Evolutionary conservation across 92 coral and sea anemone genomes (phyloP), one percentile per base, ranked within the genome.

Genomic region (Porites evermanni): DNA sequence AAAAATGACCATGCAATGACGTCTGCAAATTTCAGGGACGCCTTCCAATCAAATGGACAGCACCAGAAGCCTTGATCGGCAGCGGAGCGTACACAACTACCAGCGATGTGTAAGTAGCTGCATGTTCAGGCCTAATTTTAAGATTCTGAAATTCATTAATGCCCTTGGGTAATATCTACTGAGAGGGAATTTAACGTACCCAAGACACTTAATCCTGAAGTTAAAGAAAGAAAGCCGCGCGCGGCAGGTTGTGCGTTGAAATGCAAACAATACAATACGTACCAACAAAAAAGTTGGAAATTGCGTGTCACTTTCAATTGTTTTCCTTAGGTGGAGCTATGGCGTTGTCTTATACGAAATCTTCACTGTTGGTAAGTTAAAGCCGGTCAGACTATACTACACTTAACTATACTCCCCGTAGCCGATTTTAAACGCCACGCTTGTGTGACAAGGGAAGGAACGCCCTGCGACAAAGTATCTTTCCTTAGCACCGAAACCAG

Each of bases 21-120:
- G 0, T 38, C 47, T 38, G 7, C 47, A 38, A 38, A 38, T 38
- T 38, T 38, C 32, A 91, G 94, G 94, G 94, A 7, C 91, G 94
- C 19, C 86, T 91, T 47, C 94, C 94, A 52, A 87, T 91, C 7
- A 91, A 91, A 38, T 91, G 94, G 94, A 91, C 94, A 12, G 94
- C 94, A 21, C 83, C 87, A 13, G 94, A 91, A 24, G 91, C 94
- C 4, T 44, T 91, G 69, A 79, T 89, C 29, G 87, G 90, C 4
- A 69, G 84, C 74, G 94, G 94, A 21, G 87, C 87, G 61, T 91
- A 91, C 84, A 91, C 94, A 8, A 91, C 92, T 6, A 67, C 81
- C 24, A 91, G 94, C 80, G 94, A 91, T 74, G 91, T 91, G 94
- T 91, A 75, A 88, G 94, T 74, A 20, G 32, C 1, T 0, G 18